These are phyloP conservation scores for Actenoides lindsayi DNA, from an alignment of 2,113 vertebrate species.

Conservation along the genomic window DNA sequence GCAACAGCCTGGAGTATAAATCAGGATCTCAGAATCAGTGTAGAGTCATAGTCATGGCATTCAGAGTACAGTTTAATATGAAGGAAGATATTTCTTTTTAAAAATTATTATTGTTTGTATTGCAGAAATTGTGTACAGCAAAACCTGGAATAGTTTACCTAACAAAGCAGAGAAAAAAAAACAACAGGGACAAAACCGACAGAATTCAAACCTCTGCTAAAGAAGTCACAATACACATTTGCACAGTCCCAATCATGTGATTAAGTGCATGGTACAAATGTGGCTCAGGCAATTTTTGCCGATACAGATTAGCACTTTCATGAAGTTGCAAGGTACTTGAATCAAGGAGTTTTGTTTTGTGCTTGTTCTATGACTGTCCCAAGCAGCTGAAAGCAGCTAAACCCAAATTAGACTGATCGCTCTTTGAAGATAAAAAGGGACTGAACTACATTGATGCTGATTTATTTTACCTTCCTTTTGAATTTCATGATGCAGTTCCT, in stretches of 20 bases:
- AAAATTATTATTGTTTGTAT: not conserved
- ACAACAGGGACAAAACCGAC: not conserved
- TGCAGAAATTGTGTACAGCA: not conserved
- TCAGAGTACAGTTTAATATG: not conserved
- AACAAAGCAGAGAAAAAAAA: not conserved
- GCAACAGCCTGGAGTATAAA: not conserved
- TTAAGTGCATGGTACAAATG: not conserved
- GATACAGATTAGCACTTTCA: not conserved
- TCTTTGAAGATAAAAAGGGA: constrained; percentile 18
- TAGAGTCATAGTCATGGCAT: not conserved
- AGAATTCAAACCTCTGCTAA: not conserved
- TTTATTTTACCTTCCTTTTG: constrained; percentile 49
- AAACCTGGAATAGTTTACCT: not conserved
- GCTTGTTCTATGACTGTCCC: not conserved
- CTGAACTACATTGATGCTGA: not conserved
- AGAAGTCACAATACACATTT: not conserved
- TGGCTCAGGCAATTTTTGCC: not conserved
- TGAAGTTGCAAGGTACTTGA: not conserved
- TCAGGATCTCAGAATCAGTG: not conserved
- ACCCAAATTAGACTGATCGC: not conserved
- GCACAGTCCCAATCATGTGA: not conserved
- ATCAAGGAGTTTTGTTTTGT: not conserved
- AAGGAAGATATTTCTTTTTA: not conserved
- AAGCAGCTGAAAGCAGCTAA: not conserved
- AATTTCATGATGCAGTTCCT: constrained; percentile 33